Conservation (phyloP, 2,113 vertebrate species). For the Anoplopoma fimbria region DNA sequence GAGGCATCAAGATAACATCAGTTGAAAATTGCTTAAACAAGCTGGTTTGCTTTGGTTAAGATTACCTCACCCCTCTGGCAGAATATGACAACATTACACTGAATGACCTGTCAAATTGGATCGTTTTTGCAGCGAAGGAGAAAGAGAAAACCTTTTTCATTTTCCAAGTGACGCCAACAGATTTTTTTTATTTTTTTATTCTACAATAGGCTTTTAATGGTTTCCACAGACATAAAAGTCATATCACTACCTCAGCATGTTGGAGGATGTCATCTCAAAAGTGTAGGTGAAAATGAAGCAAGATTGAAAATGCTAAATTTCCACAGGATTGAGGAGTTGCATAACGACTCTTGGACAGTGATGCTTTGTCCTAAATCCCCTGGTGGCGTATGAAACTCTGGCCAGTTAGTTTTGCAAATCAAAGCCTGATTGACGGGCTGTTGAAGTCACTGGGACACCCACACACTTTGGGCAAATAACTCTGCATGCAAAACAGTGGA, state of each 20-base stretch:
- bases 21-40: constrained; percentile 53
- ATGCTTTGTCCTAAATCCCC: constrained; percentile 35
- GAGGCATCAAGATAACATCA: constrained; percentile 17
- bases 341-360: constrained; percentile 44
- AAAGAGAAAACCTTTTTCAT: constrained; percentile 49
- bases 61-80: constrained; percentile 19
- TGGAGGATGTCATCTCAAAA: constrained; percentile 57
- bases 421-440: constrained; percentile 44
- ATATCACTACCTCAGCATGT: constrained; percentile 51
- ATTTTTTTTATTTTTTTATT: constrained; percentile 1
- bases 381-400: constrained; percentile 27
- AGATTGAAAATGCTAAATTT: constrained; percentile 45
- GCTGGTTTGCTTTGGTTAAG: constrained; percentile 27
- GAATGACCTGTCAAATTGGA: constrained; percentile 58
- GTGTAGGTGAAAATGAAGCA: constrained; percentile 48
- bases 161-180: constrained; percentile 51
- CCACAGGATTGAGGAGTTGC: constrained; percentile 14
- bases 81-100: constrained; percentile 12
- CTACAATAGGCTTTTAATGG: constrained; percentile 48
- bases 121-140: constrained; percentile 50
- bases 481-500: constrained; percentile 31
- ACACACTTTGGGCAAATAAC: neutral
- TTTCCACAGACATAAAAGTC: constrained; percentile 64
- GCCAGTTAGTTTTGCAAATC: constrained; percentile 43
- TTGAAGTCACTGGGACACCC: constrained; percentile 16